These are phyloP conservation scores for Porites lobata DNA, from an alignment of 92 coral and sea anemone genomes.

Conservation along the genomic window DNA sequence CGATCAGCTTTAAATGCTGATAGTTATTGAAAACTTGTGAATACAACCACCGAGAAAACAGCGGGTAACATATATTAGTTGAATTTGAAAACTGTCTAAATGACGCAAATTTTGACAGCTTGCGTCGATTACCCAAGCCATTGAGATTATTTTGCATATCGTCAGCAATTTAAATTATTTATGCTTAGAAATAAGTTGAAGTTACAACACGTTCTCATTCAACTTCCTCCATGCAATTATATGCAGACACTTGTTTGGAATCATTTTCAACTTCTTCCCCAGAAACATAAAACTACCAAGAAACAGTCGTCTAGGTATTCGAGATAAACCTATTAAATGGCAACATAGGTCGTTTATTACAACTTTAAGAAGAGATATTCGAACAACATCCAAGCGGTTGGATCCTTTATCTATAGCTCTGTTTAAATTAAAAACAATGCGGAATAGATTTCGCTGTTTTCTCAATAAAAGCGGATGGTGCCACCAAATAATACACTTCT, in stretches of 20 bases:
- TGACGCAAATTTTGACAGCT: not conserved
- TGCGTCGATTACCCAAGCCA: not conserved
- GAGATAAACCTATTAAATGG: not conserved
- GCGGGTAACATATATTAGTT: too few relatives aligned
- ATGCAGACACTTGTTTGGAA: not conserved
- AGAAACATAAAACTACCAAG: not conserved
- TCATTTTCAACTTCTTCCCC: too few relatives aligned
- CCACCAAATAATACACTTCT: not conserved
- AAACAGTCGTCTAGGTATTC: not conserved
- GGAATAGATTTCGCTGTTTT: not conserved
- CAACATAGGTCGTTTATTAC: not conserved
- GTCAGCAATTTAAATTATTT: constrained; percentile 1
- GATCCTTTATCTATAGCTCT: too few relatives aligned
- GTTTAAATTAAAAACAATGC: not conserved
- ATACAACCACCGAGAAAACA: too few relatives aligned
- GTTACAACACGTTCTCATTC: not conserved
- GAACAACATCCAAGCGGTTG: not conserved
- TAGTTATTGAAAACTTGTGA: too few relatives aligned
- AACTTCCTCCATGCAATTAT: not conserved
- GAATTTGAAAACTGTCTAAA: not conserved
- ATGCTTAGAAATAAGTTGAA: not conserved
- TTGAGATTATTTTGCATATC: constrained; percentile 14
- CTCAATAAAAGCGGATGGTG: not conserved
- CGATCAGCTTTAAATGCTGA: too few relatives aligned
- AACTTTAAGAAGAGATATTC: not conserved